Conservation (phyloP, 2,888 invertebrate genomes). For the Andrena trimmerana region DNA sequence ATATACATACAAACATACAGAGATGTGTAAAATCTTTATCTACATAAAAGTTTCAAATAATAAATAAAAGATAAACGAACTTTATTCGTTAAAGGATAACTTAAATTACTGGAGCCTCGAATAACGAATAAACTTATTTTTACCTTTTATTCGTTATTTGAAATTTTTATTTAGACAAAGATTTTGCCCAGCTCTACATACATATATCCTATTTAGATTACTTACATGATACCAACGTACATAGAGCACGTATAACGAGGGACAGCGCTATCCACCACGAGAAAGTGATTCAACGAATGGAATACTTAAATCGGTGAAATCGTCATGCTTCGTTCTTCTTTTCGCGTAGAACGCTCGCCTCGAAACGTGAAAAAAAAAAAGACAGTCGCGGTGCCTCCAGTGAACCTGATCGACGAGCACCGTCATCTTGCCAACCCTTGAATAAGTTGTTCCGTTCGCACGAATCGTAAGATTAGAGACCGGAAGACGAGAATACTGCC, state of each 20-base stretch:
- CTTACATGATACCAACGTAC: constrained; percentile 17
- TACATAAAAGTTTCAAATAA: too few relatives aligned
- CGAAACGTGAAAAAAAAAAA: too few relatives aligned
- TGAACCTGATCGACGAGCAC: background rate
- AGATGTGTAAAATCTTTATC: too few relatives aligned
- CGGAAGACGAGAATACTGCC: constrained; percentile 27
- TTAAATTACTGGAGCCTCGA: too few relatives aligned
- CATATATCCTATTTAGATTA: constrained; percentile 13
- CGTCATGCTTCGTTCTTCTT: background rate
- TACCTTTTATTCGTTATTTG: too few relatives aligned
- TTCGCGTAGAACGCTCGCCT: background rate
- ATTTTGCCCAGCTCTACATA: too few relatives aligned
- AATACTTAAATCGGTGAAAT: constrained; percentile 5
- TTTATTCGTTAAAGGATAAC: too few relatives aligned
- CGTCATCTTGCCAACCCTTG: background rate
- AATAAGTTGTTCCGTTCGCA: constrained; percentile 1
- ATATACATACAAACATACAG: background rate
- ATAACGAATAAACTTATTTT: too few relatives aligned
- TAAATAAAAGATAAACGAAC: too few relatives aligned
- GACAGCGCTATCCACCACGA: constrained; percentile 7
- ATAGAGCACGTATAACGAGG: constrained; percentile 15
- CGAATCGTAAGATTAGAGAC: constrained; percentile 2
- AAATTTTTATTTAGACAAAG: too few relatives aligned
- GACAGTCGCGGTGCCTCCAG: too few relatives aligned
- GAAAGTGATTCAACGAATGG: constrained; percentile 2